Evolutionary conservation across 2,888 invertebrate species (phyloP).

Genomic region (Habroteleia sp.): DNA sequence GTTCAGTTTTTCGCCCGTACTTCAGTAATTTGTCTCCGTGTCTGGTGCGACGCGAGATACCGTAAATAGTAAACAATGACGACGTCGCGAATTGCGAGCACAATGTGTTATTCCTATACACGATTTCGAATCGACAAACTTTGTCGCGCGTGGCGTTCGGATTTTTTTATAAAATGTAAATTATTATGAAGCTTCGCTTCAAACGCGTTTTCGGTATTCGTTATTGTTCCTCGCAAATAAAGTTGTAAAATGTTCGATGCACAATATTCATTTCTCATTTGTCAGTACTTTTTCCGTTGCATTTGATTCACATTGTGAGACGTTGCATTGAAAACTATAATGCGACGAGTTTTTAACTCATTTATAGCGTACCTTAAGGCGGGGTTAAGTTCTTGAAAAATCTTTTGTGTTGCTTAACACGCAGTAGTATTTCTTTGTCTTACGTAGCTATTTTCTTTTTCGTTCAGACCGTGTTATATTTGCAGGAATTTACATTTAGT

Average conservation of each 20-base stretch:
- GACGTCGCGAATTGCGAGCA: not conserved
- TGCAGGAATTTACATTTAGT: slow-evolving; percentile 31
- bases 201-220: not conserved
- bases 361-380: slow-evolving; percentile 12
- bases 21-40: slow-evolving; percentile 35
- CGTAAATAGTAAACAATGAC: slow-evolving; percentile 12
- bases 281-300: not conserved
- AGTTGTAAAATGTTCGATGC: not conserved
- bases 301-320: not conserved
- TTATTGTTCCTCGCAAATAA: not conserved
- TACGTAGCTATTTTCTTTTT: slow-evolving; percentile 13
- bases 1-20: slow-evolving; percentile 8
- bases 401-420: slow-evolving; percentile 21
- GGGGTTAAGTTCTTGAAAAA: slow-evolving; percentile 29
- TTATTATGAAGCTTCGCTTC: slow-evolving; percentile 12
- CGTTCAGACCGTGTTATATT: slow-evolving; percentile 14
- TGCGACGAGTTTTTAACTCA: slow-evolving; percentile 20
- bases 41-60: not conserved
- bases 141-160: not conserved
- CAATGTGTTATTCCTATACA: slow-evolving; percentile 8
- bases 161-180: slow-evolving; percentile 6
- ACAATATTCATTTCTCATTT: not conserved
- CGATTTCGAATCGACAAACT: not conserved
- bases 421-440: slow-evolving; percentile 6
- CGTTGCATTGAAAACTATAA: not conserved